A percentile compares a stretch with the other conserved stretches of the same genome.
Conservation (phyloP, 2,888 invertebrate species). For the Callimorpha dominula region DNA sequence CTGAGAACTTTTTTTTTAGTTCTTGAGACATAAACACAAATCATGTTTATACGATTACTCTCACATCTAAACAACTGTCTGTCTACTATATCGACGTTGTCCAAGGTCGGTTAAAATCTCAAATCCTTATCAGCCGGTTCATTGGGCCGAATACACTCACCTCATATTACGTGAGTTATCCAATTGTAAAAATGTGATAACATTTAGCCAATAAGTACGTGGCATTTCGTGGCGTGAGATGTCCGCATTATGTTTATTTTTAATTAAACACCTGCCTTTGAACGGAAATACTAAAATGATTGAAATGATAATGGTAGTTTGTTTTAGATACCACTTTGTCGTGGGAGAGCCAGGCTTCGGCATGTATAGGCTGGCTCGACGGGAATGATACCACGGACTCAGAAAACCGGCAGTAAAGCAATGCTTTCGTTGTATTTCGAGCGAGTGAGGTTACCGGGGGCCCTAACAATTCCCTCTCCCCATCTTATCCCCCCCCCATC, state of each 20-base stretch:
- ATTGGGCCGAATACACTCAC: constrained; percentile 4
- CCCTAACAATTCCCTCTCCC: too few relatives aligned
- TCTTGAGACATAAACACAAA: background rate
- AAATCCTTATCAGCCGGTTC: constrained; percentile 10
- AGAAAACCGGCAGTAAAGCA: too few relatives aligned
- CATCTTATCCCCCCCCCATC: too few relatives aligned
- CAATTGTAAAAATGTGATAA: background rate
- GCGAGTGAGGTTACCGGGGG: too few relatives aligned
- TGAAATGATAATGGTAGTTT: too few relatives aligned
- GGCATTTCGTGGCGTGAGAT: background rate
- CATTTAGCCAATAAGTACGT: background rate
- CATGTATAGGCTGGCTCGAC: too few relatives aligned
- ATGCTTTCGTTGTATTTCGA: too few relatives aligned
- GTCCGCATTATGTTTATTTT: background rate
- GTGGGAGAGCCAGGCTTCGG: too few relatives aligned
- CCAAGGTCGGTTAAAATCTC: constrained; percentile 7
- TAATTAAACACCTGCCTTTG: background rate
- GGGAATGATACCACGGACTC: too few relatives aligned
- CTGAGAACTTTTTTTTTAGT: too few relatives aligned
- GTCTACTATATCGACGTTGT: background rate
- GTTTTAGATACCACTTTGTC: too few relatives aligned
- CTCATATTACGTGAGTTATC: constrained; percentile 3
- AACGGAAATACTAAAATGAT: background rate
- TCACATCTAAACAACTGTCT: background rate
- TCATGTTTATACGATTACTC: background rate